Evolutionary conservation across 1,140 invertebrate species (phyloP), one percentile per base, ranked within the genome.

Genomic region (Idris sp.): DNA sequence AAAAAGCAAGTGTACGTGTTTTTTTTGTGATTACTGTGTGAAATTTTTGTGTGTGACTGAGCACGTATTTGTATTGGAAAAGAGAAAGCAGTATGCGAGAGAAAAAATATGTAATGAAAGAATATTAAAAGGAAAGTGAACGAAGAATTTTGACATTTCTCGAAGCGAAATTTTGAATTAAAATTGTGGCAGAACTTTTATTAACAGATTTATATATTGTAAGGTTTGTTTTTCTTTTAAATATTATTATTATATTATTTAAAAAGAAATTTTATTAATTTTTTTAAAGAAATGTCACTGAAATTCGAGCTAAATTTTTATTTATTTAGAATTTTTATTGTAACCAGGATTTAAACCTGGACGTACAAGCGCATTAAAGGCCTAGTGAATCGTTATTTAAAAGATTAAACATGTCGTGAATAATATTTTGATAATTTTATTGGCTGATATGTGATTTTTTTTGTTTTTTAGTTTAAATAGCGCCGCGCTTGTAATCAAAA

Each of bases 401-500:
- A 11, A 53, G 11, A 33, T n/a, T 1, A 28, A 40, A 30, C 25
- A 31, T 58, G 56, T 71, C 54, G 46, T 25, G 56, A 68, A 56
- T 49, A 19, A 59, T 26, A 14, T 18, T 26, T 13, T 26, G 22
- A 56, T 26, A 48, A 33, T 48, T 53, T 28, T 19, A 61, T 59
- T 59, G 54, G 54, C 33, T 61, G 33, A 56, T 41, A 19, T 71
- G 56, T 61, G 61, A 69, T 53, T 54, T 56, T 65, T 36, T 68
- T 76, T 71, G 15, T 16, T 64, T n/a, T n/a, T n/a, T n/a, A n/a
- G 62, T 65, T 48, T 65, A 35, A 61, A 41, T 67, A 49, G 56
- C 61, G 56, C 28, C 58, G 53, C 59, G 74, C 59, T 71, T 76
- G 59, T 76, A 76, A 71, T 30, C 61, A 33, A 76, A 71, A 76